Conservation (phyloP, 2,888 invertebrate genomes). For the Brassicogethes aeneus region DNA sequence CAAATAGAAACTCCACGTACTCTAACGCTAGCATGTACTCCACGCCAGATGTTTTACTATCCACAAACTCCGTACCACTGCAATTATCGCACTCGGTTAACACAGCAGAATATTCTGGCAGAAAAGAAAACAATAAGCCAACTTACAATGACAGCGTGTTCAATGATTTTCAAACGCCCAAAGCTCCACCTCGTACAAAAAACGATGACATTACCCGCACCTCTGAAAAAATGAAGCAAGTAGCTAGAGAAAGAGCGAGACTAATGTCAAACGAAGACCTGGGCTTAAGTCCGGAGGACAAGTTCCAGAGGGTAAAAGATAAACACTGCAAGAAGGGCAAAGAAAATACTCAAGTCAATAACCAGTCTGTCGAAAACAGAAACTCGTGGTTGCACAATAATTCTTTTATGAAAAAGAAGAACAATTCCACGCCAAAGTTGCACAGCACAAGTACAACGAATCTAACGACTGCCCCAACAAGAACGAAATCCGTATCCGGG, state of each 20-base stretch:
- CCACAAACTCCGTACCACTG: constrained; percentile 24
- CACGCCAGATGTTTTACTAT: constrained; percentile 33
- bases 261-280: constrained; percentile 66
- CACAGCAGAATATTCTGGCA: constrained; percentile 19
- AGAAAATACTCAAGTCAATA: constrained; percentile 26
- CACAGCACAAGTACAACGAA: not conserved
- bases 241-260: constrained; percentile 51
- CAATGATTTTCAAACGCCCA: constrained; percentile 44
- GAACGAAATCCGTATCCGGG: constrained; percentile 31
- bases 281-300: constrained; percentile 62
- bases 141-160: constrained; percentile 36
- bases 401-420: constrained; percentile 31
- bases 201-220: constrained; percentile 43
- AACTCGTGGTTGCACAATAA: constrained; percentile 34
- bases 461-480: not conserved
- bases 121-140: constrained; percentile 14
- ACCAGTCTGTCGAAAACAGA: constrained; percentile 22
- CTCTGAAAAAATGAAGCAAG: constrained; percentile 51
- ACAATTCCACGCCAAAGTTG: constrained; percentile 13
- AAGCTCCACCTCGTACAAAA: constrained; percentile 44
- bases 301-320: constrained; percentile 46
- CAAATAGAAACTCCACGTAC: constrained; percentile 13
- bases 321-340: constrained; percentile 29
- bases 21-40: constrained; percentile 21
- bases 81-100: constrained; percentile 27